These are phyloP conservation scores for Atrichornis clamosus DNA, from an alignment of 2,113 vertebrate species.

Conservation along the genomic window DNA sequence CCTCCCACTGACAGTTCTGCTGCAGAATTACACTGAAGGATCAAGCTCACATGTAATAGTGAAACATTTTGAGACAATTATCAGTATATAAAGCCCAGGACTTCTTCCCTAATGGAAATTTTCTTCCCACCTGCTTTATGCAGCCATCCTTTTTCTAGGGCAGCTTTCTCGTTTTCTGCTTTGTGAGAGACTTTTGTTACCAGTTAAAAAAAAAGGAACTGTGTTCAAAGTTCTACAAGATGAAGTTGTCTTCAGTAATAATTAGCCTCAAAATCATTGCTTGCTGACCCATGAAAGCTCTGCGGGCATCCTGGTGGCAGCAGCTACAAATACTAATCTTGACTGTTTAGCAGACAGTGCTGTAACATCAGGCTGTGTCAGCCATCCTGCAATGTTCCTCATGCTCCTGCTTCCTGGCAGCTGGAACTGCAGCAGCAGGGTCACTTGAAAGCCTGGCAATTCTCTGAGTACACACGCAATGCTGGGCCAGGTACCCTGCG, in stretches of 20 bases:
- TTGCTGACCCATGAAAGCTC: slow-evolving; percentile 20
- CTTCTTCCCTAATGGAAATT: slow-evolving; percentile 41
- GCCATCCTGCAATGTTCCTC: neutral
- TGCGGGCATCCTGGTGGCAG: neutral
- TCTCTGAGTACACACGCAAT: neutral
- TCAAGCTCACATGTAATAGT: neutral
- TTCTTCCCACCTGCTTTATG: slow-evolving; percentile 48
- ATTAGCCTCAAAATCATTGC: slow-evolving; percentile 47
- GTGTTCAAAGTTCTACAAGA: slow-evolving; percentile 48
- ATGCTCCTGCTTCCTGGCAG: neutral
- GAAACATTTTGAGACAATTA: slow-evolving; percentile 56
- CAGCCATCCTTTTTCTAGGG: neutral
- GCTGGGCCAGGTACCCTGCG: neutral
- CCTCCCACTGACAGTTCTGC: slow-evolving; percentile 17
- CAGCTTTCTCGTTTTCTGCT: neutral
- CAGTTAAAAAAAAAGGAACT: neutral
- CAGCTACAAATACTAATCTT: neutral
- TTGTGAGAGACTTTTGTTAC: slow-evolving; percentile 51
- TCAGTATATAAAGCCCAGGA: slow-evolving; percentile 50
- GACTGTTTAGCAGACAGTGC: neutral
- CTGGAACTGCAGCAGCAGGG: neutral
- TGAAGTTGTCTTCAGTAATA: neutral
- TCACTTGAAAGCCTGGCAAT: neutral
- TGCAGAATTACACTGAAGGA: slow-evolving; percentile 38
- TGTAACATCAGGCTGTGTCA: neutral